Evolutionary conservation across 2,888 invertebrate genomes (phyloP).

Genomic region (Cerastis rubricosa): DNA sequence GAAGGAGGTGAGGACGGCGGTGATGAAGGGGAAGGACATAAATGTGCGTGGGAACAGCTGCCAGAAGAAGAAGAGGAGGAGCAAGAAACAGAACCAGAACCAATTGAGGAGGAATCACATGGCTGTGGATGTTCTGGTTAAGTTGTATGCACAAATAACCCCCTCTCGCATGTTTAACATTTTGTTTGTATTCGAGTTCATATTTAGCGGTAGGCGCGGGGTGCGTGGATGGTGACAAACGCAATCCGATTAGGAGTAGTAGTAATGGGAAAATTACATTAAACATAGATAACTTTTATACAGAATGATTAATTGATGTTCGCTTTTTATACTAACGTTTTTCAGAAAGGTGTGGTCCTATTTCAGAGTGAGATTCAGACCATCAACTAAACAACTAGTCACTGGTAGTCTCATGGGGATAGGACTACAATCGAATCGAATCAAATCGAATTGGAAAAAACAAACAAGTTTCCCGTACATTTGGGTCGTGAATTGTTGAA

Average conservation of each 20-base stretch:
- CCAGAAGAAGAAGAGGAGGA: slow-evolving; percentile 1
- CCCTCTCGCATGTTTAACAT: background rate
- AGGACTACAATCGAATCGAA: no score
- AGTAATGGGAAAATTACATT: background rate
- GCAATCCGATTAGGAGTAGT: no score
- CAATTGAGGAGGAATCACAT: background rate
- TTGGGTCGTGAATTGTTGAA: no score
- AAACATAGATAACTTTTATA: background rate
- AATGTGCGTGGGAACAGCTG: background rate
- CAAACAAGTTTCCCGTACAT: no score
- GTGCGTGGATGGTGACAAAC: no score
- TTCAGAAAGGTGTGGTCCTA: background rate
- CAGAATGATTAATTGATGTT: background rate
- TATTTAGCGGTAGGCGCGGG: background rate
- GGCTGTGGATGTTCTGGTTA: slow-evolving; percentile 30
- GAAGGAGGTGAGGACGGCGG: background rate
- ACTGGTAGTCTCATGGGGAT: no score
- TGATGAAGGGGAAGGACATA: background rate
- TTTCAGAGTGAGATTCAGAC: background rate
- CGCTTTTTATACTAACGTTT: background rate
- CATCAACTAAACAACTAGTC: no score
- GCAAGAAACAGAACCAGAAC: background rate
- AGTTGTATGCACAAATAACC: background rate
- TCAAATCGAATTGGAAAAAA: no score
- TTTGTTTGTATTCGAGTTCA: background rate